Evolutionary conservation across 2,113 vertebrate genomes (phyloP), one percentile per base, ranked within the genome.

Genomic region (Fregetta grallaria): DNA sequence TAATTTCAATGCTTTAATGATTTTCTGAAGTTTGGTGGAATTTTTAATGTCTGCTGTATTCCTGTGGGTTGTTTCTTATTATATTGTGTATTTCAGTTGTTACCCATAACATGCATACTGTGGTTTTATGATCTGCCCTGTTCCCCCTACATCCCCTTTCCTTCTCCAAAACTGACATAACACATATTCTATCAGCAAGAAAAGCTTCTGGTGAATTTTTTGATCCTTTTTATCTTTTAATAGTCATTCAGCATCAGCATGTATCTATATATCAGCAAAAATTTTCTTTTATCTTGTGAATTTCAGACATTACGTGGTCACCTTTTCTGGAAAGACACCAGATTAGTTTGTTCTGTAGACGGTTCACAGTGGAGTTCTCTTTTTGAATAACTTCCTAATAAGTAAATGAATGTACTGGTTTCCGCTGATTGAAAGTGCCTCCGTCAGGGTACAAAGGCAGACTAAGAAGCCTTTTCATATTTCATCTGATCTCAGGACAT

Each of bases 401-500:
- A 84, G 52, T 95, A 95, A 93, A 96, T 90, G 56, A 93, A 83
- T 59, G 74, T 73, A 77, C 79, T 62, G 34, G n/a, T 86, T 94
- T 97, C 71, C 1, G 2, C 73, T 30, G 49, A 92, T 29, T 94
- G 88, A 84, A 96, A 96, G 83, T 68, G 62, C 55, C 53, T 88
- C 73, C 55, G 82, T 66, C 70, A 71, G 63, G 42, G n/a, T 72
- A 94, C 70, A 97, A 95, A 92, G 27, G 63, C 87, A 86, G 87
- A 81, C 66, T 87, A 91, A 94, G 74, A 91, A 82, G 67, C 30
- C 81, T 87, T 97, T 91, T 94, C 62, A 91, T 87, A 85, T 94
- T 96, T 95, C 79, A 90, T 87, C 76, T 93, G 72, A 90, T 95
- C 68, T 92, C 72, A 90, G 72, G 89, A 81, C 96, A 93, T 62